Evolutionary conservation across 2,113 vertebrate genomes (phyloP), one percentile per base, ranked within the genome.

Genomic region (Neomonachus schauinslandi): DNA sequence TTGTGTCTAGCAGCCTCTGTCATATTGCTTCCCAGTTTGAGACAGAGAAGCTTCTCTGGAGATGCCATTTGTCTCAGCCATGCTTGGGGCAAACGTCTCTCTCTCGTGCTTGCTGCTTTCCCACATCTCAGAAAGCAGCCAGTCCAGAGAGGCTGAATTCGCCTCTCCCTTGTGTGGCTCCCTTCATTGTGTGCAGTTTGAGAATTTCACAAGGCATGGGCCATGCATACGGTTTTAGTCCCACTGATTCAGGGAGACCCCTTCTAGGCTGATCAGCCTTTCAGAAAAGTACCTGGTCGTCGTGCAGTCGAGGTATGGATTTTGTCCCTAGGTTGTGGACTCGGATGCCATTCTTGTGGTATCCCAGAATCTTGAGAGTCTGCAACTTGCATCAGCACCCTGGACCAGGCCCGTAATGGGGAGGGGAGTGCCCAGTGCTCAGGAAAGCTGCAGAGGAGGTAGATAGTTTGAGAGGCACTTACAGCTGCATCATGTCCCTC

Each of bases 141-240:
- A 1, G 39, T 33, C 18, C 15, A n/a, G 83, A 42, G 13, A 24
- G 28, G 16, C 69, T 15, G 21, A 14, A 5, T 31, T 51, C 31
- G 33, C 13, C n/a, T 39, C 31, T 33, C 42, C 83, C 69, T 19
- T 1, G 4, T 19, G 8, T 21, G 55, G 65, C 31, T 77, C 57
- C 6, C 39, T 55, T 85, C 21, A 0, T 1, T 0, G 6, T 4
- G 26, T 16, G 28, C 53, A 19, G 0, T 42, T 18, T 65, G 55
- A 87, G 53, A n/a, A 33, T 51, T 15, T 55, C 42, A 14, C 2
- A 5, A 69, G 33, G 59, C 39, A 19, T 0, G 5, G 15, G 7
- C 14, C n/a, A 5, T 26, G 4, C 1, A 0, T 77, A 28, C 26
- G 4, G 18, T 7, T 24, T 63, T 2, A 14, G 13, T 46, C 24